A percentile compares a stretch with the other conserved stretches of the same genome.
These are phyloP conservation scores for Spatulosminthurus flaviceps DNA, from an alignment of 2,888 invertebrate genomes.

Conservation along the genomic window DNA sequence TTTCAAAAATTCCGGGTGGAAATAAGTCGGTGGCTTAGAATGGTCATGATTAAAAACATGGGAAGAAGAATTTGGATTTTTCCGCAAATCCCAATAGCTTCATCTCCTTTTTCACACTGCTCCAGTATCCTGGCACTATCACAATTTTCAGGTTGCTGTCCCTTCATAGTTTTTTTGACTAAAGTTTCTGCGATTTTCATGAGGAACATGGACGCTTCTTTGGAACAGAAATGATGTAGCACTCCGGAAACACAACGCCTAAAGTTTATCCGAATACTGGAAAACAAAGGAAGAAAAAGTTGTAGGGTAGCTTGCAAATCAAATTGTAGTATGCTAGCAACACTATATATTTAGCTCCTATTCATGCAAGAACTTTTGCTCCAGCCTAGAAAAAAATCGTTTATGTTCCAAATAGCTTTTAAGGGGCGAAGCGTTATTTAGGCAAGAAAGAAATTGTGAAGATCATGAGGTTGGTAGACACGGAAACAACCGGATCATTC, in stretches of 20 bases:
- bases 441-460: no score
- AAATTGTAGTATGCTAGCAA: no score
- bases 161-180: background rate
- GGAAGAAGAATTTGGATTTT: background rate
- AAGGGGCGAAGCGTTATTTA: no score
- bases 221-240: conserved; percentile 2
- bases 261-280: background rate
- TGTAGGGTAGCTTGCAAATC: no score
- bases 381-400: no score
- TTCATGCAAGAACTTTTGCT: no score
- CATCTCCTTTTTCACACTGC: background rate
- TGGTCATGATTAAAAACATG: background rate
- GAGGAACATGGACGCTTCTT: background rate
- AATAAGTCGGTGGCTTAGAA: background rate
- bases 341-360: no score
- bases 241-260: background rate
- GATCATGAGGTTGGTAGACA: no score
- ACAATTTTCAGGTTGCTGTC: conserved; percentile 7
- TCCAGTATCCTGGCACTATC: background rate
- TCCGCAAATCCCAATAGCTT: background rate
- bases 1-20: background rate
- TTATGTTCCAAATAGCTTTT: no score
- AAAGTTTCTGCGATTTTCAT: background rate
- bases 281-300: no score
- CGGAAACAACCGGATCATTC: no score